These are phyloP conservation scores for Gambusia yucatana DNA, from an alignment of 2,797 vertebrate genomes.

Conservation along the genomic window DNA sequence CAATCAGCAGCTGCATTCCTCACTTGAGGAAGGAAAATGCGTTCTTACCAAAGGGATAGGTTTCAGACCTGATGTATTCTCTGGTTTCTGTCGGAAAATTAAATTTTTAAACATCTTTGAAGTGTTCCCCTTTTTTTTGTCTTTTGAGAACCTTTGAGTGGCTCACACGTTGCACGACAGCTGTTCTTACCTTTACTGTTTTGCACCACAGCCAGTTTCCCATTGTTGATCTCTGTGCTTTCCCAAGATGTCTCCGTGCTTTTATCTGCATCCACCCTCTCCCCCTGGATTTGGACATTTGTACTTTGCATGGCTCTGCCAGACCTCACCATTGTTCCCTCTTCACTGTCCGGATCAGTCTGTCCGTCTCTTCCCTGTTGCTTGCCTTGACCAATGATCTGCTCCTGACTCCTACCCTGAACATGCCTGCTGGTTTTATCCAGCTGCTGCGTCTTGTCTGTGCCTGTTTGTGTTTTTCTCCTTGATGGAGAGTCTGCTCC, in stretches of 20 bases:
- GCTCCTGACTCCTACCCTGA: slow-evolving; percentile 35
- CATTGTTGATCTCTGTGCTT: slow-evolving; percentile 58
- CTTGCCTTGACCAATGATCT: neutral
- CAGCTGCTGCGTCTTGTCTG: neutral
- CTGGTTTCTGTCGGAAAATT: slow-evolving; percentile 55
- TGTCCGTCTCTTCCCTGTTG: slow-evolving; percentile 21
- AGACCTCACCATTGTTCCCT: slow-evolving; percentile 8
- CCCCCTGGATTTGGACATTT: slow-evolving; percentile 8
- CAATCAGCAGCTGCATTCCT: neutral
- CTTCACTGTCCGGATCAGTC: slow-evolving; percentile 34
- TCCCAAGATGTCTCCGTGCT: slow-evolving; percentile 39
- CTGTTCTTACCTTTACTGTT: slow-evolving; percentile 52
- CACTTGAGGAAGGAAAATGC: neutral
- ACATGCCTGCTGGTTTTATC: slow-evolving; percentile 20
- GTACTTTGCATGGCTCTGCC: slow-evolving; percentile 1
- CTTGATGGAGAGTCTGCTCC: slow-evolving; percentile 9
- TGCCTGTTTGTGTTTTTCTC: slow-evolving; percentile 1
- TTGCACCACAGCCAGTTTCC: slow-evolving; percentile 33
- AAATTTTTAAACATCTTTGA: slow-evolving; percentile 3
- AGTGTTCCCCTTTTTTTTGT: neutral
- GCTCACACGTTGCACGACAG: neutral
- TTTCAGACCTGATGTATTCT: slow-evolving; percentile 59
- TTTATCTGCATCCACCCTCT: slow-evolving; percentile 3
- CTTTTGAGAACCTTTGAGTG: neutral
- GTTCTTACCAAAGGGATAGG: slow-evolving; percentile 41